Evolutionary conservation across 2,888 invertebrate genomes (phyloP).

Genomic region (Acholoe squamosa): DNA sequence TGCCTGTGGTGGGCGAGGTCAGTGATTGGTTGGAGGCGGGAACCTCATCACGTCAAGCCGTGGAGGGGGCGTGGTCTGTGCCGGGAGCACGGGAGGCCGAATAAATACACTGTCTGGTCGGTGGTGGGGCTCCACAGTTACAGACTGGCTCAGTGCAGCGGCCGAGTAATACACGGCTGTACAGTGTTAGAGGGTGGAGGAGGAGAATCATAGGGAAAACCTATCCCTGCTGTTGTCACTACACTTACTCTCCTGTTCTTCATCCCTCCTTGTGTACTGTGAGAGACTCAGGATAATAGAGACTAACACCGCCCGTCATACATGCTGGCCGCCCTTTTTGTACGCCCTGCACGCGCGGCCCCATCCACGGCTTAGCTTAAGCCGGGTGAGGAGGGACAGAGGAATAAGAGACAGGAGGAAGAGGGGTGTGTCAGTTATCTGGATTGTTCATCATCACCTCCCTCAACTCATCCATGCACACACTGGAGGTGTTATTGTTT

Average conservation of each 20-base stretch:
- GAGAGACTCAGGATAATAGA: background rate
- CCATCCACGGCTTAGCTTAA: slow-evolving; percentile 18
- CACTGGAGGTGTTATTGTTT: background rate
- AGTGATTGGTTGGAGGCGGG: slow-evolving; percentile 47
- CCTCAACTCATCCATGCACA: background rate
- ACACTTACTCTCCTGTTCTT: background rate
- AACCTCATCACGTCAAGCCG: slow-evolving; percentile 52
- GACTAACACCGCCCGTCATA: background rate
- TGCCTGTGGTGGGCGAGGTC: background rate
- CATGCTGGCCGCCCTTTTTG: background rate
- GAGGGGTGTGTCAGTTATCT: slow-evolving; percentile 14
- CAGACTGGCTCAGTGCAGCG: slow-evolving; percentile 8
- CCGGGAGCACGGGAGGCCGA: slow-evolving; percentile 42
- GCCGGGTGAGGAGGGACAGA: slow-evolving; percentile 23
- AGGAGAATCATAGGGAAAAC: slow-evolving; percentile 26
- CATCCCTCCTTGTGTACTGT: background rate
- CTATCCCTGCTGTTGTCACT: slow-evolving; percentile 4
- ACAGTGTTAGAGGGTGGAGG: slow-evolving; percentile 2
- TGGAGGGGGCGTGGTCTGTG: slow-evolving; percentile 30
- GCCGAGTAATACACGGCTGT: background rate
- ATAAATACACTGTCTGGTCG: slow-evolving; percentile 49
- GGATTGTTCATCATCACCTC: slow-evolving; percentile 16
- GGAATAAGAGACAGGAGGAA: background rate
- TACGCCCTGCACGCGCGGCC: slow-evolving; percentile 29
- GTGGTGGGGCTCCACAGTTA: slow-evolving; percentile 14